Conservation (phyloP, 1,140 invertebrate species). For the Drosophila arizonae region DNA sequence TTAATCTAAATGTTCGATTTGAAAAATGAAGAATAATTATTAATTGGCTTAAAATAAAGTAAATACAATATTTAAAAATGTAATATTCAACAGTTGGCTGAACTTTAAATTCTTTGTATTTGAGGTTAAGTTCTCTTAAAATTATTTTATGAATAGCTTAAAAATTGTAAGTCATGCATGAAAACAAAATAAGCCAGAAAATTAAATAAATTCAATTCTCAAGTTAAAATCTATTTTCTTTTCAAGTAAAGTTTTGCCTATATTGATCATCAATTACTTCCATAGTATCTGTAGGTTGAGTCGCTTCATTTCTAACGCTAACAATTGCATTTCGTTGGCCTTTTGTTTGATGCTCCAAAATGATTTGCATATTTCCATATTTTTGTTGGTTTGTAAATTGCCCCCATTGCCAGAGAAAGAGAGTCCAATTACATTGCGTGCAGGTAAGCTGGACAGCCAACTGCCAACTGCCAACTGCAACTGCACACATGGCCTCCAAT, state of each 20-base stretch:
- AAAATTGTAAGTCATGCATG: too few relatives aligned
- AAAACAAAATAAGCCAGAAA: too few relatives aligned
- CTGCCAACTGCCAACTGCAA: conserved; percentile 10
- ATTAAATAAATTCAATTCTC: too few relatives aligned
- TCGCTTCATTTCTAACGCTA: conserved; percentile 40
- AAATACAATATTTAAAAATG: background rate
- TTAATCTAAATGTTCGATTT: too few relatives aligned
- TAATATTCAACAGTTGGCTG: too few relatives aligned
- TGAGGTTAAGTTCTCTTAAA: too few relatives aligned
- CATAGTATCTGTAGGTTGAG: background rate
- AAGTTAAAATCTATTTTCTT: background rate
- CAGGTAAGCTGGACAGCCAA: conserved; percentile 5
- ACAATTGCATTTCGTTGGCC: conserved; percentile 35
- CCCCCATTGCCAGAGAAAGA: conserved; percentile 34
- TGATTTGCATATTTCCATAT: conserved; percentile 80
- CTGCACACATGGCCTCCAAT: conserved; percentile 41
- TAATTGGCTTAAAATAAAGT: background rate
- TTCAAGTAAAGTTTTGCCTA: background rate
- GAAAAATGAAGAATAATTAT: background rate
- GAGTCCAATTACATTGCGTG: conserved; percentile 75
- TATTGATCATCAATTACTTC: too few relatives aligned
- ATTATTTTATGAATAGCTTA: too few relatives aligned
- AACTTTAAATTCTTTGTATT: too few relatives aligned
- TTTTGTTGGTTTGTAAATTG: conserved; percentile 55
- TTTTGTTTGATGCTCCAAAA: conserved; percentile 68